Evolutionary conservation across 2,113 vertebrate species (phyloP).

Genomic region (Anoplopoma fimbria): DNA sequence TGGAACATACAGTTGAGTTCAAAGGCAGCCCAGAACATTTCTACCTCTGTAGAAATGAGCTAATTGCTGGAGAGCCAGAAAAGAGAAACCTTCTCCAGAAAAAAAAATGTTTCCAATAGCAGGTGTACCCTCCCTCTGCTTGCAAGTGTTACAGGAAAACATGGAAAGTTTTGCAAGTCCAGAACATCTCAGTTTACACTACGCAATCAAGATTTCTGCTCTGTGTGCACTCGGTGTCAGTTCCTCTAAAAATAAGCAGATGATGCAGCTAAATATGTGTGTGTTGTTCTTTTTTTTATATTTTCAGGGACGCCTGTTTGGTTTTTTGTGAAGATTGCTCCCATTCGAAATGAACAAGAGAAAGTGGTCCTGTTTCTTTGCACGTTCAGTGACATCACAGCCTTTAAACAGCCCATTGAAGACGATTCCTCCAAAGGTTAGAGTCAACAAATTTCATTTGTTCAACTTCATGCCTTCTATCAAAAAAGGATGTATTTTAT

Average conservation of each 20-base stretch:
- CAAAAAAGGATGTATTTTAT: not conserved
- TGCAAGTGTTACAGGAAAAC: conserved; percentile 31
- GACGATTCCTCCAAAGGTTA: conserved; percentile 98
- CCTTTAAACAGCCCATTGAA: conserved; percentile 99
- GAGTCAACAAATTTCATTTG: conserved; percentile 46
- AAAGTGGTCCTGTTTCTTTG: conserved; percentile 99
- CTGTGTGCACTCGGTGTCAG: not conserved
- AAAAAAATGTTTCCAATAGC: conserved; percentile 47
- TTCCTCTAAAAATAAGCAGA: conserved; percentile 13
- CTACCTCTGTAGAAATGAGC: conserved; percentile 57
- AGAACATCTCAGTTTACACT: not conserved
- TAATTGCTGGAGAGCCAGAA: conserved; percentile 65
- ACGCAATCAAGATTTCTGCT: not conserved
- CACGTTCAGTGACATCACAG: conserved; percentile 99
- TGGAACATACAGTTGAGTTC: conserved; percentile 60
- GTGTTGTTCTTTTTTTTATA: conserved; percentile 73
- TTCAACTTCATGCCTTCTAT: conserved; percentile 13
- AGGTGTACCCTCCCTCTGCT: conserved; percentile 31
- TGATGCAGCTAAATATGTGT: conserved; percentile 5
- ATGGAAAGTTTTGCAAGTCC: conserved; percentile 31
- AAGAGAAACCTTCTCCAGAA: conserved; percentile 37
- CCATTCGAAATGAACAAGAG: conserved; percentile 98
- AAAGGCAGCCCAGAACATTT: conserved; percentile 68
- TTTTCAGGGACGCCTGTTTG: conserved; percentile 96
- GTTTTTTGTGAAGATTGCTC: conserved; percentile 99